Evolutionary conservation across 2,797 vertebrate genomes (phyloP), one percentile per base, ranked within the genome.

Genomic region (Halcyon leucocephala): DNA sequence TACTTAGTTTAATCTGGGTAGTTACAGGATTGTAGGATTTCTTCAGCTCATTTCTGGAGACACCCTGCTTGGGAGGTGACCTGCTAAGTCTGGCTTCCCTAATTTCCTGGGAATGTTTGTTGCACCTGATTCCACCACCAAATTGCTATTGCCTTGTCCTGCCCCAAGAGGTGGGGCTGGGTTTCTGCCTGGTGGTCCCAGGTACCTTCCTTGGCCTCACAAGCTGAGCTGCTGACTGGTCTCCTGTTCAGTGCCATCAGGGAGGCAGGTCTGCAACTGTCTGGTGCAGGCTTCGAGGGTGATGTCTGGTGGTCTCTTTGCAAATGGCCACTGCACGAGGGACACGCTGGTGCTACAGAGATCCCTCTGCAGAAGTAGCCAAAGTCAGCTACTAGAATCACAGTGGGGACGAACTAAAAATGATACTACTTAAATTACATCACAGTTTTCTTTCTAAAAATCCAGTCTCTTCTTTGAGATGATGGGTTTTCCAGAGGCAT

Each of bases 231-330:
- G 57, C 58, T 81, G 44, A 51, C 89, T 25, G 2, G 20, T 54
- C 14, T 79, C 25, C 28, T 19, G 12, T 71, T 33, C 16, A 4
- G 0, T 2, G 2, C 17, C 12, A 20, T 18, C 5, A 1, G 10
- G 62, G 61, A 73, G 35, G 41, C 65, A 60, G 10, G 6, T 66
- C 28, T 82, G 67, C 35, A 73, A 74, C 71, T 92, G 67, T 16
- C 21, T 41, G 31, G 28, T 70, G 55, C 39, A 25, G 42, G 46
- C 44, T 64, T 67, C 2, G 2, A 66, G 76, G 42, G 7, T 0
- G 0, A 78, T 76, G 49, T 89, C 58, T 66, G 37, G 83, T 5
- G 4, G 31, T 64, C 1, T 2, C 41, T 94, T 78, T 67, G 55
- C 20, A 60, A 57, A 33, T 28, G 19, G 46, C 39, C 11, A 2